phyloP scores from a whole-genome alignment of 2,797 vertebrate species.

The Heliangelus exortis region DNA sequence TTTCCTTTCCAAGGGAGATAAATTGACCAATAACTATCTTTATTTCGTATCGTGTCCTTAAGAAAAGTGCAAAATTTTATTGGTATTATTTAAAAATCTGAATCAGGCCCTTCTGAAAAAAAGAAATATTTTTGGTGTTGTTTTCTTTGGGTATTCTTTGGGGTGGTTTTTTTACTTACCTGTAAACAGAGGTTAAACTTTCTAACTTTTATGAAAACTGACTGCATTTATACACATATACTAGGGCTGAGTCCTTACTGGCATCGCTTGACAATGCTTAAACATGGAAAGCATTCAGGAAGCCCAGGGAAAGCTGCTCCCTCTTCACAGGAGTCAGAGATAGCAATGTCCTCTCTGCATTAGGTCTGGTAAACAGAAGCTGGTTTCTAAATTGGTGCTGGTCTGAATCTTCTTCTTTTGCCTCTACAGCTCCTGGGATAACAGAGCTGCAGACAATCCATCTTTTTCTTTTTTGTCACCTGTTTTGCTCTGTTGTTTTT shows the following conservation, averaged over 20 bases:
- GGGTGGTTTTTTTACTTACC: neutral
- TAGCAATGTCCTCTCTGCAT: fast-evolving
- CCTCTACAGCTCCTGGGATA: neutral
- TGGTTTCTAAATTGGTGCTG: neutral
- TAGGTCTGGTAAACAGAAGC: neutral
- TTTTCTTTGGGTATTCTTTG: neutral
- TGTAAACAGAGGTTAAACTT: neutral
- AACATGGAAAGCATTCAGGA: neutral
- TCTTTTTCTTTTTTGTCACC: neutral
- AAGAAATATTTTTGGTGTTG: fast-evolving
- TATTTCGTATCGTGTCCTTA: neutral
- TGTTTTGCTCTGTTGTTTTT: neutral
- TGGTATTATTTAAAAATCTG: neutral
- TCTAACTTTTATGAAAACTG: neutral
- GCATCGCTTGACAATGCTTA: neutral
- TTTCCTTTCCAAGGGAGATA: neutral
- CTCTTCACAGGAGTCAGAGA: neutral
- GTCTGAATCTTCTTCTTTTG: neutral
- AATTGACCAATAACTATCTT: neutral
- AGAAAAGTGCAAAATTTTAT: neutral
- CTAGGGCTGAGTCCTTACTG: neutral
- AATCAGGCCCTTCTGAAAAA: neutral
- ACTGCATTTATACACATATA: neutral
- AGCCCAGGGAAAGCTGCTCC: neutral
- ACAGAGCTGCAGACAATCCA: neutral